Evolutionary conservation across 92 coral and sea anemone species (phyloP), one percentile per base, ranked within the genome.

Genomic region (Blastomussa wellsi): DNA sequence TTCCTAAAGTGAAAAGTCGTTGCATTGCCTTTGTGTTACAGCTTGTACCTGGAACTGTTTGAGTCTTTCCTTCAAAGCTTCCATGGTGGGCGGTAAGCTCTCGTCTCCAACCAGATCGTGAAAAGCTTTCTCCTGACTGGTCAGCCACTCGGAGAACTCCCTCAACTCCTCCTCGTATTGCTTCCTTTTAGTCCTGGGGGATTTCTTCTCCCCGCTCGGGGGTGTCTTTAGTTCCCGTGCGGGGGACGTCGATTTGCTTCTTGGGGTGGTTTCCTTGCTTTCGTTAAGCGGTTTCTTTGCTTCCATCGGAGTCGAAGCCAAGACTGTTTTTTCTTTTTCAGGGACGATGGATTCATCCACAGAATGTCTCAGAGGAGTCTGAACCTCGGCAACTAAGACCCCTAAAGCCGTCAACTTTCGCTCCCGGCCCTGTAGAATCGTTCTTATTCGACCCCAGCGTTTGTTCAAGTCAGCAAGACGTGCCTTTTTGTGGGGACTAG

Each of bases 81-180:
- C 93, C 87, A 95, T 57, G 19, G 93, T 90, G 47, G 92, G 90
- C 15, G 97, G 96, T 13, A 91, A 74, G 28, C 80, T 76, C 26
- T 90, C 95, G 76, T 95, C 95, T 5, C 93, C 92, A 32, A 93
- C 95, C 55, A 97, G 92, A 41, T 88, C 93, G 35, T 95, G 97
- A 76, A 97, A 90, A 41, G 71, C 87, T 77, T 90, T 89, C 76
- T 97, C 95, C 83, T 95, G 95, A 20, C 90, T 78, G 17, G 96
- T 80, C 84, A 97, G 80, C 99, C 99, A 97, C 24, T 95, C 94
- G 14, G 98, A 91, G n/a, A 97, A 93, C 84, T 95, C 98, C 77
- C 89, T 84, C 35, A 97, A 77, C 59, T 95, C 98, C 48, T 89
- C 92, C 82, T 83, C 91, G 74, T 93, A 93, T 55, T 97, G 99